Conservation (phyloP, 2,113 vertebrate genomes). For the Spea bombifrons region DNA sequence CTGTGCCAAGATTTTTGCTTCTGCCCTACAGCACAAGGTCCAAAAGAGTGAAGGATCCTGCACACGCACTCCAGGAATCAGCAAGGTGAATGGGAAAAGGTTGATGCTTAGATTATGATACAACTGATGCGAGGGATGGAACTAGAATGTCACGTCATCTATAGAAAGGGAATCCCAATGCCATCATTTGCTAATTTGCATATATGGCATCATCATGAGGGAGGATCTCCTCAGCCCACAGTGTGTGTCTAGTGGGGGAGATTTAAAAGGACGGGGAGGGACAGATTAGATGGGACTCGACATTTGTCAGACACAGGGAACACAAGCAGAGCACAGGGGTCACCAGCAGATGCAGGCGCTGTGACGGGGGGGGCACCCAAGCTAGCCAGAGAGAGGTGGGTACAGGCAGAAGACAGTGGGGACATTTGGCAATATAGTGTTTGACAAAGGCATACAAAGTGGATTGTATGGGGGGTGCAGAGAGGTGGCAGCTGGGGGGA, state of each 20-base stretch:
- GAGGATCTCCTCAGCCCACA: constrained; percentile 56
- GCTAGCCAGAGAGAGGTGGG: constrained; percentile 5
- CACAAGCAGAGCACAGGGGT: constrained; percentile 45
- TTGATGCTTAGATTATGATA: too few relatives aligned
- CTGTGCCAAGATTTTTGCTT: too few relatives aligned
- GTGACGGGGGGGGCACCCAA: constrained; percentile 38
- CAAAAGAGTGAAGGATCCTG: too few relatives aligned
- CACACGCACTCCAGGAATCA: too few relatives aligned
- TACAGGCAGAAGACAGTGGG: constrained; percentile 2
- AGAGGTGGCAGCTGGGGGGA: constrained; percentile 33
- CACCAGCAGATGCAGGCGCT: constrained; percentile 47
- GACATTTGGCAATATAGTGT: not conserved
- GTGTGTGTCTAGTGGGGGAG: constrained; percentile 39
- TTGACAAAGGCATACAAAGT: not conserved
- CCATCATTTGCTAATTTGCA: constrained; percentile 61
- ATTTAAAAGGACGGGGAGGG: constrained; percentile 58
- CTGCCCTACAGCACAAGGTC: too few relatives aligned
- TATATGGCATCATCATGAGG: constrained; percentile 57
- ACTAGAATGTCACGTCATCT: not conserved
- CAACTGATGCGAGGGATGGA: too few relatives aligned
- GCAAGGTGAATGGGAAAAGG: too few relatives aligned
- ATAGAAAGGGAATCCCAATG: constrained; percentile 61
- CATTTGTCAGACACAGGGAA: constrained; percentile 36
- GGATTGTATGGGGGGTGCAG: not conserved
- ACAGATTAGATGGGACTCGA: constrained; percentile 53